phyloP scores from a whole-genome alignment of 1,140 invertebrate species.

The Himalopsyche phryganea region DNA sequence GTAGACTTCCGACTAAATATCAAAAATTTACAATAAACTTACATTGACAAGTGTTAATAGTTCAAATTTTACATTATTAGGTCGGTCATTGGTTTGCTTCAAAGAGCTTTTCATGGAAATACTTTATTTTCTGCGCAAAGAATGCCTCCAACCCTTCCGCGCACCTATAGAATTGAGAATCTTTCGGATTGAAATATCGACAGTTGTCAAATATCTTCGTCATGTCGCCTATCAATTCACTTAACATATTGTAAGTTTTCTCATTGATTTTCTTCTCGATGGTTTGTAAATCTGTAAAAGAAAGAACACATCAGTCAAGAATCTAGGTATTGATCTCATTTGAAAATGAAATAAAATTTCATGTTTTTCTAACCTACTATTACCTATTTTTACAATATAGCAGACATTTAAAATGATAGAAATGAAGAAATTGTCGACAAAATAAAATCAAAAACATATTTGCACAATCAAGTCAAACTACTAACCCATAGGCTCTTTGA shows the following conservation, averaged over 20 bases:
- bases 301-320: constrained; percentile 18
- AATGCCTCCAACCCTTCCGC: constrained; percentile 93
- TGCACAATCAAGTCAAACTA: too few relatives aligned
- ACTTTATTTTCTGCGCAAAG: constrained; percentile 89
- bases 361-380: too few relatives aligned
- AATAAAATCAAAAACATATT: too few relatives aligned
- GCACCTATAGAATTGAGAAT: constrained; percentile 92
- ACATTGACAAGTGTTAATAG: not conserved
- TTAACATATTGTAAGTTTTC: constrained; percentile 79
- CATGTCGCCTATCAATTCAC: constrained; percentile 95
- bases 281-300: constrained; percentile 83
- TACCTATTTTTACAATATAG: too few relatives aligned
- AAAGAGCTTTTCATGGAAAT: constrained; percentile 74
- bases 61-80: not conserved
- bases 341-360: too few relatives aligned
- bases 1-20: too few relatives aligned
- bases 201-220: constrained; percentile 99
- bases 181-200: constrained; percentile 93
- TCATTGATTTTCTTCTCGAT: constrained; percentile 86
- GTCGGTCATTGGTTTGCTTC: constrained; percentile 54
- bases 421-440: too few relatives aligned
- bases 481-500: constrained; percentile 98
- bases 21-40: not conserved
- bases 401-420: too few relatives aligned
- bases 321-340: too few relatives aligned